These are phyloP conservation scores for Micropterix aruncella DNA, from an alignment of 2,888 invertebrate species.

Conservation along the genomic window DNA sequence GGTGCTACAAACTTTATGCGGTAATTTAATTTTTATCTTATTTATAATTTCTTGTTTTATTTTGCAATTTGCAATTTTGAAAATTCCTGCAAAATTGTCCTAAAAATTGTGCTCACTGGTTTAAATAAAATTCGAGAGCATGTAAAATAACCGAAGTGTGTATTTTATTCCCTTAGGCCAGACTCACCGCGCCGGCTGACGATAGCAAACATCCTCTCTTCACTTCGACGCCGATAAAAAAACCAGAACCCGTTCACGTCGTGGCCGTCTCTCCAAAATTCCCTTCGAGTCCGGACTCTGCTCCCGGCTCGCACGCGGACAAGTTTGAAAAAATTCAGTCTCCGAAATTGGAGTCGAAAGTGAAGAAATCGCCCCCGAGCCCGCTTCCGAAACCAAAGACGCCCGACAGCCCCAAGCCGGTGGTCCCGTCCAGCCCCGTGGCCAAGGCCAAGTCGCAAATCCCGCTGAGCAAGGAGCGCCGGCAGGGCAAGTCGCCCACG, in stretches of 20 bases:
- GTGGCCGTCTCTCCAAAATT: conserved; percentile 31
- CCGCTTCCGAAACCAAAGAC: conserved; percentile 14
- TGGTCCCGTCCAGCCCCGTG: conserved; percentile 9
- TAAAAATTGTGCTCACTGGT: too few species aligned
- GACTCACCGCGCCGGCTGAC: conserved; percentile 15
- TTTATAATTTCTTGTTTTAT: too few species aligned
- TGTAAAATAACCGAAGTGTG: too few species aligned
- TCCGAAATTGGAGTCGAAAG: conserved; percentile 3
- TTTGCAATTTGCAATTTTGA: too few species aligned
- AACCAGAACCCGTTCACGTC: conserved; percentile 21
- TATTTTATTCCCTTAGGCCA: conserved; percentile 16
- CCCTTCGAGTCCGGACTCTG: conserved; percentile 8
- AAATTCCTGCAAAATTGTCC: too few species aligned
- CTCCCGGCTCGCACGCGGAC: background rate
- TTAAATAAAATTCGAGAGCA: too few species aligned
- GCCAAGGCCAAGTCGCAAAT: conserved; percentile 14
- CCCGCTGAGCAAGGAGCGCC: conserved; percentile 18
- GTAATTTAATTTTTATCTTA: too few species aligned
- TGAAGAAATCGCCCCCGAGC: conserved; percentile 14
- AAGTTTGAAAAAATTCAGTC: background rate
- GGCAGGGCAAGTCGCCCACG: conserved; percentile 7
- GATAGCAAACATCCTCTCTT: conserved; percentile 21
- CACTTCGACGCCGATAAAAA: conserved; percentile 30
- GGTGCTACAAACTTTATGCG: too few species aligned
- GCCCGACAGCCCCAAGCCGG: conserved; percentile 6